Conservation (phyloP, 53 echinoderm and acorn worm genomes). For the Arbacia lixula region DNA sequence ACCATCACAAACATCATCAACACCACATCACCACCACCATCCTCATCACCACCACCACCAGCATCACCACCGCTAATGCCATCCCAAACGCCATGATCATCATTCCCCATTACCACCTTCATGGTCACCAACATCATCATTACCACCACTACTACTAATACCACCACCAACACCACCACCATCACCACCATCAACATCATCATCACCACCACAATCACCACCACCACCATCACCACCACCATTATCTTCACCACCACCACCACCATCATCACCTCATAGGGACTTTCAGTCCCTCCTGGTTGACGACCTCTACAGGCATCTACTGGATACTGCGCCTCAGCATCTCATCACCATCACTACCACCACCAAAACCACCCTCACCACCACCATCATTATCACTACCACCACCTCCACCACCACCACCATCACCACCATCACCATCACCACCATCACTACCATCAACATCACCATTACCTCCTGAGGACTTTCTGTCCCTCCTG, state of each 20-base stretch:
- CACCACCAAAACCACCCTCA: no score
- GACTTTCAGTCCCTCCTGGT: slow-evolving; percentile 83
- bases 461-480: slow-evolving; percentile 70
- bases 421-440: neutral
- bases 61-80: no score
- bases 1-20: neutral
- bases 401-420: neutral
- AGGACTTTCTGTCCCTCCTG: slow-evolving; percentile 86
- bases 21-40: neutral
- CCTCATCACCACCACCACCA: slow-evolving; percentile 1
- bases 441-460: slow-evolving; percentile 1
- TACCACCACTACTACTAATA: no score
- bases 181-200: neutral
- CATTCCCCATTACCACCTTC: no score
- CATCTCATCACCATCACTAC: slow-evolving; percentile 12
- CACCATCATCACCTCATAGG: slow-evolving; percentile 75
- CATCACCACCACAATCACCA: neutral
- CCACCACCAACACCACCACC: no score
- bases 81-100: neutral
- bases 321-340: slow-evolving; percentile 67
- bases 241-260: slow-evolving; percentile 6
- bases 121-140: no score
- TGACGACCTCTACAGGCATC: slow-evolving; percentile 81
- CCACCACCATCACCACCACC: neutral
- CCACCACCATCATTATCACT: neutral